Evolutionary conservation across 2,888 invertebrate genomes (phyloP), one percentile per base, ranked within the genome.

Genomic region (Ennomos erosarius): DNA sequence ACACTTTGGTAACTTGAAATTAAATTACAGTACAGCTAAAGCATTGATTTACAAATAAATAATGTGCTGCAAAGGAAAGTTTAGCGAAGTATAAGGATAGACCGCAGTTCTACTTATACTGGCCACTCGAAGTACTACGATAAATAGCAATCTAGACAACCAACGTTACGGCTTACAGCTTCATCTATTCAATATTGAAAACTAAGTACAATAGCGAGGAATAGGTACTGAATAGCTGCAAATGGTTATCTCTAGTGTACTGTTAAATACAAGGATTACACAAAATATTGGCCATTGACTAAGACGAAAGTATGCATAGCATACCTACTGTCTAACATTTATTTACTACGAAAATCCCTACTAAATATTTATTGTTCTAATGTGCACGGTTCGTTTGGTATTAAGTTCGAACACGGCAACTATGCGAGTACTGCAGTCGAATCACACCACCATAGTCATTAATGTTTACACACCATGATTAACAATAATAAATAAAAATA

Each of bases 1-100:
- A 84, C 82, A 87, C 89, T 89, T 90, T 90, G 89, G 89, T 90
- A 88, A 88, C 88, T 84, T 79, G 81, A 78, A 74, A 85, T 78
- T 82, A 87, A 78, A 82, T 82, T 81, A 82, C 63, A 79, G 76
- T 82, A 83, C 69, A 78, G 73, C 81, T 83, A 84, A 73, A 67
- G 70, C 62, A 65, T 73, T 71, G 68, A 70, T 72, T 69, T 74
- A 74, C 60, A 68, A 75, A 75, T 73, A 73, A 73, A 74, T 69
- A 78, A 76, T 62, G 62, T 70, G 69, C 58, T 66, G 57, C 43
- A 58, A 59, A 69, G 73, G 70, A 76, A 78, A 75, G 69, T 70
- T 73, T 70, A 68, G 65, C 71, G 69, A 77, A 74, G 74, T 74
- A 76, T 70, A 73, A 68, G 48, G 67, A 65, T 64, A 46, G 50